Conservation (phyloP, 2,888 invertebrate genomes). For the Parnassius orleans region DNA sequence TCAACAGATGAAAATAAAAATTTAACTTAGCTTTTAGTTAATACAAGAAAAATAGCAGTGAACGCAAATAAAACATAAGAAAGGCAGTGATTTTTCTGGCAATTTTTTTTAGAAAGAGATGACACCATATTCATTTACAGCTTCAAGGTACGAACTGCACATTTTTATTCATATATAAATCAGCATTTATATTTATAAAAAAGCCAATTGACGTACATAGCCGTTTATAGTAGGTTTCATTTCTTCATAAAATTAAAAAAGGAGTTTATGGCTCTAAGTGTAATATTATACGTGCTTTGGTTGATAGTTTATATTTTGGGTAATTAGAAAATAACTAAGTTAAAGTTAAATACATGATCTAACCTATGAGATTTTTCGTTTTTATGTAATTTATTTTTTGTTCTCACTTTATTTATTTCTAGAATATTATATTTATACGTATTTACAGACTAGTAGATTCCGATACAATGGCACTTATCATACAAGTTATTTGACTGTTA, state of each 20-base stretch:
- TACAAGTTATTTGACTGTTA: background rate
- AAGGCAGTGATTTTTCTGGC: conserved; percentile 8
- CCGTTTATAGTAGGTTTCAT: no score
- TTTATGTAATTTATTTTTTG: conserved; percentile 3
- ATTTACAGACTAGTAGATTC: conserved; percentile 47
- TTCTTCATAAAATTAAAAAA: background rate
- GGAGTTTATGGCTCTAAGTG: background rate
- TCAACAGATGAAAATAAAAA: conserved; percentile 9
- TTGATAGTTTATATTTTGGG: conserved; percentile 23
- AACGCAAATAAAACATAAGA: background rate
- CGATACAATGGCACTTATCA: conserved; percentile 46
- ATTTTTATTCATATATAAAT: no score
- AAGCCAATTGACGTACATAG: background rate
- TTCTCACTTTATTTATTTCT: conserved; percentile 17
- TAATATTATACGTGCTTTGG: conserved; percentile 24
- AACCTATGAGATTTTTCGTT: conserved; percentile 20
- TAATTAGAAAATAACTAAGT: conserved; percentile 6
- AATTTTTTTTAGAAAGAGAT: conserved; percentile 11
- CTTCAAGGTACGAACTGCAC: background rate
- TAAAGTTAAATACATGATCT: conserved; percentile 7
- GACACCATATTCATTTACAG: background rate
- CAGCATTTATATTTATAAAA: background rate
- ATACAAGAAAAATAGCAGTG: background rate
- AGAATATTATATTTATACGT: conserved; percentile 15
- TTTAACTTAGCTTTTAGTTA: background rate